Base-by-base conservation (phyloP, 2,888 invertebrate genomes). In the Nomada goodeniana region DNA sequence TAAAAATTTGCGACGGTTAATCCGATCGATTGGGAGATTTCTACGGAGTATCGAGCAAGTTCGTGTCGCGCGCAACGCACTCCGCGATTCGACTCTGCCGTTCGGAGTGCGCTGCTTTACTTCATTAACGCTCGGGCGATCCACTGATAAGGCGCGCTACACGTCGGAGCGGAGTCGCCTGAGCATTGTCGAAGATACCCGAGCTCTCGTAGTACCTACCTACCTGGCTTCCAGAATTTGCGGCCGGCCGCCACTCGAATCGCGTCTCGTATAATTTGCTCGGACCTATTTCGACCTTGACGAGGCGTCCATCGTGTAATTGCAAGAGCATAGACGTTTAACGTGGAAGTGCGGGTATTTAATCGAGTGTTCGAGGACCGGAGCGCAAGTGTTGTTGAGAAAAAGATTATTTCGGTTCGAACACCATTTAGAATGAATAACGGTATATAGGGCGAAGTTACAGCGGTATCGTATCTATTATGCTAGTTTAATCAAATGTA, bases 1-100 rank as follows among this genome's bases (percentile, higher is more conserved):
- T 7, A 36, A 36, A 36, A 36, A 36, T 63, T 63, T 60, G 74
- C 81, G 77, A 75, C 59, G 78, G 55, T 69, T 86, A 89, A 92
- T 92, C 91, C 91, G 91, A 91, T 90, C 88, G 86, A 70, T 71
- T 68, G 81, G 83, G 90, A 91, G 91, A 91, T 90, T 91, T 91
- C 90, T 90, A 90, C 80, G 90, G 92, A 91, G 91, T 91, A 92
- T 92, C 90, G 90, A 89, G 90, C 90, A 90, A 91, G 90, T 87
- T 88, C 89, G 88, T 85, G 80, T 87, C 82, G 85, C 81, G 86
- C 81, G 86, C 84, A 85, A 83, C 86, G 86, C 84, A 73, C 74
- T 60, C 69, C 77, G 68, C 73, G 78, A 74, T 73, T 78, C 75
- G 68, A 67, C 68, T 80, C 60, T 72, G 83, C 82, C 80, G 78